phyloP scores from a whole-genome alignment of 2,113 vertebrate species.

The Noturus placidus region DNA sequence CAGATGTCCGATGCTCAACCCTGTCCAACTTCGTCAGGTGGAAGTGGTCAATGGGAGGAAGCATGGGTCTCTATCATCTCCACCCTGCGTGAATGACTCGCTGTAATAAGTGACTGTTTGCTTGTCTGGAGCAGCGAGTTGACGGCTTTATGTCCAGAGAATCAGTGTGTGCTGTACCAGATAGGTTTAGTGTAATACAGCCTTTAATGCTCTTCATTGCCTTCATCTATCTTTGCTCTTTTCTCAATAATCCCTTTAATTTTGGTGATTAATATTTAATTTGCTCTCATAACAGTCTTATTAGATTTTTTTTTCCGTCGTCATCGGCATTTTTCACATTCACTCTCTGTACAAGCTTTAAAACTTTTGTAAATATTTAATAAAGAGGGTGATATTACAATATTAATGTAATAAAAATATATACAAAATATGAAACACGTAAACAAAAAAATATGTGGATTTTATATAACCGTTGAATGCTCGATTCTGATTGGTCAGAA shows the following conservation, averaged over 20 bases:
- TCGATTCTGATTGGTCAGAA: neutral
- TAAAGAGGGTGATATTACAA: neutral
- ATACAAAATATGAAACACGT: neutral
- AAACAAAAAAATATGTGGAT: neutral
- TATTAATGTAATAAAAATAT: neutral
- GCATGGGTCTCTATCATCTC: neutral
- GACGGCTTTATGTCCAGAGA: neutral
- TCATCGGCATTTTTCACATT: neutral
- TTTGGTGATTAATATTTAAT: conserved; percentile 27
- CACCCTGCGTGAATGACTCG: neutral
- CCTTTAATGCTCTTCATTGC: neutral
- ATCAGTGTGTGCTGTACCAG: neutral
- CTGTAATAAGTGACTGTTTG: neutral
- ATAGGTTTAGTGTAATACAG: neutral
- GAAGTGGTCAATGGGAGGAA: neutral
- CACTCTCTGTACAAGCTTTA: neutral
- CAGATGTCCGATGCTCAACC: neutral
- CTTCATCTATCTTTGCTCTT: neutral
- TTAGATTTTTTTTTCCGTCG: neutral
- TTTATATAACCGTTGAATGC: neutral
- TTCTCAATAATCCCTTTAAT: neutral
- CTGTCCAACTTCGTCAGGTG: neutral
- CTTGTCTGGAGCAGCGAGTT: neutral
- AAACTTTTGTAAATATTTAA: neutral
- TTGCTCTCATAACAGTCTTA: conserved; percentile 3